Evolutionary conservation across 2,797 vertebrate species (phyloP).

Genomic region (Orestias chungarensis): DNA sequence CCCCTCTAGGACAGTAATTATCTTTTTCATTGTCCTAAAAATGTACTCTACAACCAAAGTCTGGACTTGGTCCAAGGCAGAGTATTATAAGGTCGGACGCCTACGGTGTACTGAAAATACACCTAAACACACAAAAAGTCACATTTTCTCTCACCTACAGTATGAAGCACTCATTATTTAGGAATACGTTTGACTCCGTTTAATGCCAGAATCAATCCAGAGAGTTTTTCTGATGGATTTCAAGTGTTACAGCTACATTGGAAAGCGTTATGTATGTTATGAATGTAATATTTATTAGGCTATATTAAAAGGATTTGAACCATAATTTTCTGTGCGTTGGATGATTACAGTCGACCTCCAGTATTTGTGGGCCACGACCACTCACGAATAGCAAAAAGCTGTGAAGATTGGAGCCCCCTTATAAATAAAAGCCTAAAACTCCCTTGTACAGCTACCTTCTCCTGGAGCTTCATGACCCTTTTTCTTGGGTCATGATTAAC

Average conservation of each 20-base stretch:
- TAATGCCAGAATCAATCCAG: slow-evolving; percentile 23
- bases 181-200: slow-evolving; percentile 29
- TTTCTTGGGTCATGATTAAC: background rate
- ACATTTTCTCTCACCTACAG: background rate
- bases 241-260: slow-evolving; percentile 1
- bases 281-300: background rate
- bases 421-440: no score
- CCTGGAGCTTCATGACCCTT: background rate
- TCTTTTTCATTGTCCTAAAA: slow-evolving; percentile 51
- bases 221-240: slow-evolving; percentile 11
- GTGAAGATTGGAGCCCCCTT: no score
- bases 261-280: background rate
- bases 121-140: background rate
- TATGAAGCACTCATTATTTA: slow-evolving; percentile 24
- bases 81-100: slow-evolving; percentile 19
- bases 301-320: background rate
- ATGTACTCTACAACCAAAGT: slow-evolving; percentile 53
- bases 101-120: slow-evolving; percentile 14
- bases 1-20: slow-evolving; percentile 47
- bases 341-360: no score
- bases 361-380: no score
- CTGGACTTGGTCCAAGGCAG: slow-evolving; percentile 55
- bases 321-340: background rate
- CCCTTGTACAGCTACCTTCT: background rate
- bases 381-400: no score